Evolutionary conservation across 1,140 invertebrate species (phyloP).

Genomic region (Pachyrhynchus sulphureomaculatus): DNA sequence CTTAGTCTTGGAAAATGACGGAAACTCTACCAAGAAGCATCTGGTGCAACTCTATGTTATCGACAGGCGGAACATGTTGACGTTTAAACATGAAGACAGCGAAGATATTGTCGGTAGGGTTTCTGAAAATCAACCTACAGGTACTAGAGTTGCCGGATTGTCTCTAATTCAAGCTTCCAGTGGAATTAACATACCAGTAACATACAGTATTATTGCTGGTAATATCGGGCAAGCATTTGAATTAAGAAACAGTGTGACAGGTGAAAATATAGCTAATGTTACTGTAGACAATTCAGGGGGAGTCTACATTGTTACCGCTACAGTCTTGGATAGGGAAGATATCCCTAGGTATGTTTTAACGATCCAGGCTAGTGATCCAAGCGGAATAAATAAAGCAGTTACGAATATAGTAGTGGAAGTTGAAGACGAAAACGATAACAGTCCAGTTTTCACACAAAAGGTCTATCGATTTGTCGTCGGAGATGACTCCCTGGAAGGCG

Average conservation of each 20-base stretch:
- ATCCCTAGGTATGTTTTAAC: conserved; percentile 68
- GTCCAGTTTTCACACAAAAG: conserved; percentile 74
- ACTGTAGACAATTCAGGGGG: conserved; percentile 62
- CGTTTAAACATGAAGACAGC: conserved; percentile 65
- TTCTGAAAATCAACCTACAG: conserved; percentile 70
- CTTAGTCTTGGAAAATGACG: conserved; percentile 76
- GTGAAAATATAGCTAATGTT: conserved; percentile 57
- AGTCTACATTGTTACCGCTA: conserved; percentile 69
- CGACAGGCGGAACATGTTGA: conserved; percentile 75
- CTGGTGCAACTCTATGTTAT: conserved; percentile 79
- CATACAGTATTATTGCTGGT: conserved; percentile 75
- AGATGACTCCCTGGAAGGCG: conserved; percentile 56
- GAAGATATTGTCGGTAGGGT: conserved; percentile 63
- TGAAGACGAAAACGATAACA: conserved; percentile 88
- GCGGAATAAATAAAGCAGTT: conserved; percentile 70
- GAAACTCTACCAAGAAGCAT: conserved; percentile 76
- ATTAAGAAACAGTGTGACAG: conserved; percentile 61
- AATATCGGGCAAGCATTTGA: conserved; percentile 70
- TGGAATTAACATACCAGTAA: conserved; percentile 61
- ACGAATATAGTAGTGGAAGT: conserved; percentile 73
- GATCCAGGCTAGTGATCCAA: conserved; percentile 72
- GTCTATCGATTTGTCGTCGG: conserved; percentile 77
- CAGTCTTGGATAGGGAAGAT: conserved; percentile 71
- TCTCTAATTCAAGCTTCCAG: conserved; percentile 65
- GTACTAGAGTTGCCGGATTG: conserved; percentile 67